Evolutionary conservation across 2,113 vertebrate species (phyloP).

Genomic region (Dicentrarchus labrax): DNA sequence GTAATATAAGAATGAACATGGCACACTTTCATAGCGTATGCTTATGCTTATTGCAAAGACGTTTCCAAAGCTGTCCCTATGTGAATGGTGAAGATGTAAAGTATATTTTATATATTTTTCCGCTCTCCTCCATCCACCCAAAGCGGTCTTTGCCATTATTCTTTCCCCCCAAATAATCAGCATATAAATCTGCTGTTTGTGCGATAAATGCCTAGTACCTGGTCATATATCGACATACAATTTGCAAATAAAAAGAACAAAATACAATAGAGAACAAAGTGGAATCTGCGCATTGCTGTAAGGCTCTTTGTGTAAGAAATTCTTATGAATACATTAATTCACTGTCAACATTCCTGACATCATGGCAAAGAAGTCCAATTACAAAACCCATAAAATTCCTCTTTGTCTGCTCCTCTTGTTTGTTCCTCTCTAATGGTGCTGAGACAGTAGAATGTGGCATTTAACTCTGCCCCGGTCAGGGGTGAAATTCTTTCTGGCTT

Average conservation of each 20-base stretch:
- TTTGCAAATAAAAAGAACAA: too few relatives aligned
- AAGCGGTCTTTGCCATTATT: not conserved
- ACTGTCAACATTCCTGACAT: not conserved
- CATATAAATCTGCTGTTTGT: not conserved
- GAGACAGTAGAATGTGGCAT: slow-evolving; percentile 39
- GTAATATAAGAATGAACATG: not conserved
- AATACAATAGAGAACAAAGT: too few relatives aligned
- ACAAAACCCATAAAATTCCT: slow-evolving; percentile 11
- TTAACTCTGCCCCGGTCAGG: slow-evolving; percentile 37
- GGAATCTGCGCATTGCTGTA: not conserved
- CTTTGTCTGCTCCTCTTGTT: slow-evolving; percentile 23
- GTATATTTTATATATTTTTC: slow-evolving; percentile 34
- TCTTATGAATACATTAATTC: slow-evolving; percentile 2
- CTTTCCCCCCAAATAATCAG: not conserved
- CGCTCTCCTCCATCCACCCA: not conserved
- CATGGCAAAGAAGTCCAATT: not conserved
- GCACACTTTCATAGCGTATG: not conserved
- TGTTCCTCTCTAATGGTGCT: slow-evolving; percentile 8
- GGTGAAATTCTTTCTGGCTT: slow-evolving; percentile 17
- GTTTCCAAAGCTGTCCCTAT: too few relatives aligned
- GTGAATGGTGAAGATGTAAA: not conserved
- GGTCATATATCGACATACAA: too few relatives aligned
- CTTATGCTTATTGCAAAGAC: not conserved
- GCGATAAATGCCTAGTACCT: too few relatives aligned
- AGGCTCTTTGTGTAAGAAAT: not conserved